phyloP scores from a whole-genome alignment of 2,888 invertebrate genomes.

The Anticlea derivata region DNA sequence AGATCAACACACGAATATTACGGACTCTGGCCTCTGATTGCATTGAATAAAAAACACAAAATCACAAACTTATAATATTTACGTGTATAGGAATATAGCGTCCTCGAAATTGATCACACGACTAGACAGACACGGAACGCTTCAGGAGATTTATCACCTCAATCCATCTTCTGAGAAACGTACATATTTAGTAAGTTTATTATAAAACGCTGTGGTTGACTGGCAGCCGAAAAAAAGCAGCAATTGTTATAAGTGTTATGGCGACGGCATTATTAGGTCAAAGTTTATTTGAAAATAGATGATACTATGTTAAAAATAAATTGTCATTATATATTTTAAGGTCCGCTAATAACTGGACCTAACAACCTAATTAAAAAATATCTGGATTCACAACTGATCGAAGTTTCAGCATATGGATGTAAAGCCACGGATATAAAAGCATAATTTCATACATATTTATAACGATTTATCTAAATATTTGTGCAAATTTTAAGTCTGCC shows the following conservation, averaged over 20 bases:
- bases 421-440: conserved; percentile 4
- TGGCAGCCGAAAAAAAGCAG: too few relatives aligned
- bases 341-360: too few relatives aligned
- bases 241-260: too few relatives aligned
- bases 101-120: conserved; percentile 23
- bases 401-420: too few relatives aligned
- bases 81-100: conserved; percentile 13
- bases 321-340: too few relatives aligned
- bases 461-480: conserved; percentile 27
- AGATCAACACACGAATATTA: too few relatives aligned
- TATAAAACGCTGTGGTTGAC: conserved; percentile 3
- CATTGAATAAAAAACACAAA: conserved; percentile 17
- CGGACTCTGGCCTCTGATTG: too few relatives aligned
- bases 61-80: conserved; percentile 2
- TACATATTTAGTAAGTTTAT: conserved; percentile 8
- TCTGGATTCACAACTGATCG: too few relatives aligned
- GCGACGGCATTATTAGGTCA: too few relatives aligned
- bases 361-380: too few relatives aligned
- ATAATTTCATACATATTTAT: conserved; percentile 23
- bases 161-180: conserved; percentile 30
- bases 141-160: conserved; percentile 40
- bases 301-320: too few relatives aligned
- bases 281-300: too few relatives aligned
- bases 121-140: conserved; percentile 31
- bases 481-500: conserved; percentile 31